Evolutionary conservation across 2,113 vertebrate genomes (phyloP).

Genomic region (Phrynosoma platyrhinos): DNA sequence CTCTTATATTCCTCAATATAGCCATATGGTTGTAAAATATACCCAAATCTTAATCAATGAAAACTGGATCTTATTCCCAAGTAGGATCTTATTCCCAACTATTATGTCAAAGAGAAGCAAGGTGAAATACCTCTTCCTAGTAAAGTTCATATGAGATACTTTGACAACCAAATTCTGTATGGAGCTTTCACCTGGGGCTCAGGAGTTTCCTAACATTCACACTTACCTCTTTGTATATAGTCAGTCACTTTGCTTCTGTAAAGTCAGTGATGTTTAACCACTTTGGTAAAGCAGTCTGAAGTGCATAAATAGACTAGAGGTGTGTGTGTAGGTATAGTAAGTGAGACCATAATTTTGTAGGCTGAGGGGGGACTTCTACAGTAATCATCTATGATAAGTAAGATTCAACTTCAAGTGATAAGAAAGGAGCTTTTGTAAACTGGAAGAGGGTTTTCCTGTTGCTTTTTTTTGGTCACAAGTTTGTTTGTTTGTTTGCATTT

Average conservation of each 20-base stretch:
- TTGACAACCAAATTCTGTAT: background rate
- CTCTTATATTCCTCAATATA: too few relatives aligned
- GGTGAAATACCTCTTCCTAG: background rate
- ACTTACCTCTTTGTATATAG: slow-evolving; percentile 30
- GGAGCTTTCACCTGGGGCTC: fast-evolving
- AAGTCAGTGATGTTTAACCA: slow-evolving; percentile 41
- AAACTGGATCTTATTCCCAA: background rate
- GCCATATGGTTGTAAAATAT: background rate
- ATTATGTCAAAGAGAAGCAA: background rate
- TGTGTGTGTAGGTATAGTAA: too few relatives aligned
- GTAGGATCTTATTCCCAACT: background rate
- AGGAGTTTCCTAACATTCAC: background rate
- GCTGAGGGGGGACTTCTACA: background rate
- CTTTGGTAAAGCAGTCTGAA: background rate
- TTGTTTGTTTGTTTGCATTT: background rate
- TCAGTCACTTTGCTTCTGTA: slow-evolving; percentile 56
- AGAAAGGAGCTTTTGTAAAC: background rate
- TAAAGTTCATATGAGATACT: background rate
- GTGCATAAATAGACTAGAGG: background rate
- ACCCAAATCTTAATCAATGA: background rate
- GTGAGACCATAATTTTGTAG: background rate
- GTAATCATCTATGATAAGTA: background rate
- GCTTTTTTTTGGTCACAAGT: background rate
- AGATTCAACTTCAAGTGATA: background rate
- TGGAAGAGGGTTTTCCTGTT: background rate